Base-by-base conservation (phyloP, 2,888 invertebrate species). In the Gibbula magus region DNA sequence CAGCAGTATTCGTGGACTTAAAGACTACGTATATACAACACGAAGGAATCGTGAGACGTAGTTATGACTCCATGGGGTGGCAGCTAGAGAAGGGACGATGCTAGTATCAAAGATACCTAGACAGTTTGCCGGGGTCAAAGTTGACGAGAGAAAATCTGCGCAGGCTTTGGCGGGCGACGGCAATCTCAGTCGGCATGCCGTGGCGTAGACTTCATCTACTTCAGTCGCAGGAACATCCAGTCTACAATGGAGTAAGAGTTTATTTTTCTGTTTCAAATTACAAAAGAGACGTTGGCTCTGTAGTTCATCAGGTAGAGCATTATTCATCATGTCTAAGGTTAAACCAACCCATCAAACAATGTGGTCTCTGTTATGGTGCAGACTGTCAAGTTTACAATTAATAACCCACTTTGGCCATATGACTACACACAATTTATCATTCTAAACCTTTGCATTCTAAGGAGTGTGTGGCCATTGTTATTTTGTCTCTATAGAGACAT, bases 131-230 rank as follows among this genome's bases (percentile, higher is more conserved):
- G 93, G 94, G 81, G 94, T 94, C 81, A 96, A 94, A 89, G 95
- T 95, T 89, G 94, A 94, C 56, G 95, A 95, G 88, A 96, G 94
- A 93, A 94, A 96, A 86, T 94, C 94, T 88, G 95, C 96, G 94
- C 95, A 97, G 93, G 95, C 95, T 83, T 94, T 94, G 78, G 96
- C 95, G 83, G 96, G 96, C 32, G 95, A 93, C 85, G 96, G 95
- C 94, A 97, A 95, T 91, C 96, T 96, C 89, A 97, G 94, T 82
- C 95, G 95, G 91, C 94, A 95, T 10, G 97, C 96, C n/a, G 96
- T 95, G 89, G 95, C 94, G 94, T 96, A 97, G 81, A 97, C 95
- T 29, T 95, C 95, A 89, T 96, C 95, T 80, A 97, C 95, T 92
- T 95, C 93, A 80, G 93, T 92, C 7, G 93, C 92, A 67, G 93